Evolutionary conservation across 2,797 vertebrate species (phyloP), one percentile per base, ranked within the genome.

Genomic region (Crocidura indochinensis): DNA sequence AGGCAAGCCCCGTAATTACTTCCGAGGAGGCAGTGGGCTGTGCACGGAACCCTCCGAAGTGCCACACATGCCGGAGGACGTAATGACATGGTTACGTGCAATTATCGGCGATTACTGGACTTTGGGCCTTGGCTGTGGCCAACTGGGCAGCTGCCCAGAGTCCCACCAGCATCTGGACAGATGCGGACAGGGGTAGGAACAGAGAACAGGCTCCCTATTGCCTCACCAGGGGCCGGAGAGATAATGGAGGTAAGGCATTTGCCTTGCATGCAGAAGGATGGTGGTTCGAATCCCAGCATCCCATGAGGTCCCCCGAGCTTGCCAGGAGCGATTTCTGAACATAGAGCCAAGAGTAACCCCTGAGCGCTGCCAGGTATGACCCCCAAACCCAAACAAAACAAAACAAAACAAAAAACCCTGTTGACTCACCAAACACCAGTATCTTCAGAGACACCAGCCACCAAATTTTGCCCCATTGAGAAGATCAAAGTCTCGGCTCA

Each of bases 1-100:
- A 98, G 98, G 98, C 97, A 96, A 97, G 95, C 95, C 98, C 97
- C 96, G 97, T 98, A 99, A 99, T 99, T 99, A 99, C 98, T 98
- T 98, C 97, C 97, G 95, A 98, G 97, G 98, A 97, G 96, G 96
- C 95, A 94, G 97, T 96, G 71, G 82, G 92, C 95, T 88, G 94
- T 94, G 94, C 56, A 97, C 94, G 83, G 91, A 84, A 67, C 96
- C 97, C 91, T 69, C 89, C 65, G 96, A 92, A 85, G 96, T 88
- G 67, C 77, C 89, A 88, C 96, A 96, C 97, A 92, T 97, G 97
- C 89, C 95, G 96, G 97, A 97, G 97, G 90, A 97, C 97, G 97
- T 98, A 98, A 98, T 98, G 98, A 98, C 98, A 98, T 97, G 97
- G 98, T 98, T 98, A 98, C 98, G 97, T 96, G 97, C 98, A 98